phyloP scores from a whole-genome alignment of 2,888 invertebrate genomes.

The Willowsia nigromaculata region DNA sequence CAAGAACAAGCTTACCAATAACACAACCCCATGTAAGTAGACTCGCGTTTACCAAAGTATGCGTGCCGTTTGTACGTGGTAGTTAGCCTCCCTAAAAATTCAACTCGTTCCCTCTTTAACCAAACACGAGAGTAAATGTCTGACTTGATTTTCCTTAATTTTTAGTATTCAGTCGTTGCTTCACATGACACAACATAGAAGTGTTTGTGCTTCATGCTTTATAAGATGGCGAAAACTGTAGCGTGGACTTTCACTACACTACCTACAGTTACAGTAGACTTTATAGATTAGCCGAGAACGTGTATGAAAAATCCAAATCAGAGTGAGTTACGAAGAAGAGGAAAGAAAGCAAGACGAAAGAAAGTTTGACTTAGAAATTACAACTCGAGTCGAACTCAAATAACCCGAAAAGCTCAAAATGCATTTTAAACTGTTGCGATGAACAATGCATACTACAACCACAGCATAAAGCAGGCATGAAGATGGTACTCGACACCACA shows the following conservation, averaged over 20 bases:
- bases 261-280: neutral
- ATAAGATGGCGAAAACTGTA: neutral
- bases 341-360: no score
- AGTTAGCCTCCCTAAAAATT: conserved; percentile 29
- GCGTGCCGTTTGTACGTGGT: neutral
- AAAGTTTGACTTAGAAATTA: no score
- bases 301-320: no score
- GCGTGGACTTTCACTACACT: neutral
- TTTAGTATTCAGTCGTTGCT: conserved; percentile 49
- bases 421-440: no score
- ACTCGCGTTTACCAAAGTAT: neutral
- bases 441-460: no score
- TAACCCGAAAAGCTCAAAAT: no score
- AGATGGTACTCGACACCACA: no score
- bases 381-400: no score
- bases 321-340: no score
- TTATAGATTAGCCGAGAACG: neutral
- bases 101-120: conserved; percentile 43
- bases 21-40: neutral
- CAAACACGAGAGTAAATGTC: conserved; percentile 37
- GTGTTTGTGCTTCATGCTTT: neutral
- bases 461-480: no score
- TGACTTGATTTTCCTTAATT: conserved; percentile 63
- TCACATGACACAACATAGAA: conserved; percentile 40
- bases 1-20: conserved; percentile 26